Conservation (phyloP, 2,797 vertebrate genomes). For the Parauchenoglanis punctatus region DNA sequence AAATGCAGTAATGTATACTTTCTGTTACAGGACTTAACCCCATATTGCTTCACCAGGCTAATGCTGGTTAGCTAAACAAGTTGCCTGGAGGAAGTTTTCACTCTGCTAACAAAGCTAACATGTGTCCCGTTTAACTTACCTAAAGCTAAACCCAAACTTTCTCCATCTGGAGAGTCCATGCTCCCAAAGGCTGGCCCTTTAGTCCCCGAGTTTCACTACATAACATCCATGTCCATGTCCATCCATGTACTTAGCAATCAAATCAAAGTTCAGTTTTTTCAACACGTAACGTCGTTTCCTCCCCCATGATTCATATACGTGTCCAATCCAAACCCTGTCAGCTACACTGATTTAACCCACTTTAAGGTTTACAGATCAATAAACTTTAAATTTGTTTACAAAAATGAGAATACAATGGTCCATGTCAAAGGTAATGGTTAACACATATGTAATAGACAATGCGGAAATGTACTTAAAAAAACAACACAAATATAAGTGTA, state of each 20-base stretch:
- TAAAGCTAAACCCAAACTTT: neutral
- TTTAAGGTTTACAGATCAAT: neutral
- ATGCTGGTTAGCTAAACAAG: neutral
- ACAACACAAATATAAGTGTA: neutral
- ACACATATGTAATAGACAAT: neutral
- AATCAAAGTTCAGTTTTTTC: slow-evolving; percentile 35
- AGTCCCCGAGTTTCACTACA: slow-evolving; percentile 4
- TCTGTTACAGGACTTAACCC: too few relatives aligned
- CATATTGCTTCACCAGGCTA: neutral
- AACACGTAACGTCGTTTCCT: neutral
- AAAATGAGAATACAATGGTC: neutral
- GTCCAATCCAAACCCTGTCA: slow-evolving; percentile 4
- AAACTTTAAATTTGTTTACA: neutral
- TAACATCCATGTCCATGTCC: neutral
- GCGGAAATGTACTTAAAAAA: neutral
- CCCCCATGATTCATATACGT: neutral
- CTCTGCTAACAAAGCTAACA: neutral
- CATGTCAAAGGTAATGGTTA: neutral
- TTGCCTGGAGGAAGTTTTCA: neutral
- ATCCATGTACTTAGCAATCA: neutral
- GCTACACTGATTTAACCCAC: neutral
- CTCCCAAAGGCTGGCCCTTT: neutral
- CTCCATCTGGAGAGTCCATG: slow-evolving; percentile 30
- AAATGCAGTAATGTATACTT: neutral
- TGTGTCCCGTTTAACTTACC: neutral